Percentiles rank a stretch among this genome's conserved stretches.
Conservation (phyloP, 2,888 invertebrate genomes). For the Globia sparganii region DNA sequence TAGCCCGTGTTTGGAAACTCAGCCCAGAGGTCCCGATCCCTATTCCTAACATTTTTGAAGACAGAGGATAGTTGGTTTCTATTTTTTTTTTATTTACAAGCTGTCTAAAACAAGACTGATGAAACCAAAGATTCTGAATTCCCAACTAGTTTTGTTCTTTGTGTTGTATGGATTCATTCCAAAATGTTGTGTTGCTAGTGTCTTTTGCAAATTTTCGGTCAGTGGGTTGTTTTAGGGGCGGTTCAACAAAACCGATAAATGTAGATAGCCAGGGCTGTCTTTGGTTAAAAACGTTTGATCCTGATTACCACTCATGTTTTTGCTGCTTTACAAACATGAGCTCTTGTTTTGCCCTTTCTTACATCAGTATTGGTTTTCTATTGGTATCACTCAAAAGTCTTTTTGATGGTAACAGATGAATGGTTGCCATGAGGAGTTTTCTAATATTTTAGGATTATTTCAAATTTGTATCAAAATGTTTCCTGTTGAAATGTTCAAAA, state of each 20-base stretch:
- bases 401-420: background rate
- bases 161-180: slow-evolving; percentile 6
- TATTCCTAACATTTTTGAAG: background rate
- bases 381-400: background rate
- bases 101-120: background rate
- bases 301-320: background rate
- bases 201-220: background rate
- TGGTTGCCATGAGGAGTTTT: background rate
- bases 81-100: background rate
- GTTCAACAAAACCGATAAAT: fast-evolving
- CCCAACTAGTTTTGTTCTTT: background rate
- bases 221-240: too few species aligned
- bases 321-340: background rate
- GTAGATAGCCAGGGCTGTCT: too few species aligned
- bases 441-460: background rate
- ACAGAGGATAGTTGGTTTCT: background rate
- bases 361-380: background rate
- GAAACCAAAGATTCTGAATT: background rate
- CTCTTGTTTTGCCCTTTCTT: background rate
- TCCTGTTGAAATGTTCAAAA: background rate
- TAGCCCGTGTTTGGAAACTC: slow-evolving; percentile 16
- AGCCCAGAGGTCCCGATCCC: background rate
- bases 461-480: background rate
- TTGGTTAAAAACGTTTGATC: background rate
- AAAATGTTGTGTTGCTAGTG: background rate